These are phyloP conservation scores for Morus bassanus DNA, from an alignment of 2,797 vertebrate genomes.

Conservation along the genomic window DNA sequence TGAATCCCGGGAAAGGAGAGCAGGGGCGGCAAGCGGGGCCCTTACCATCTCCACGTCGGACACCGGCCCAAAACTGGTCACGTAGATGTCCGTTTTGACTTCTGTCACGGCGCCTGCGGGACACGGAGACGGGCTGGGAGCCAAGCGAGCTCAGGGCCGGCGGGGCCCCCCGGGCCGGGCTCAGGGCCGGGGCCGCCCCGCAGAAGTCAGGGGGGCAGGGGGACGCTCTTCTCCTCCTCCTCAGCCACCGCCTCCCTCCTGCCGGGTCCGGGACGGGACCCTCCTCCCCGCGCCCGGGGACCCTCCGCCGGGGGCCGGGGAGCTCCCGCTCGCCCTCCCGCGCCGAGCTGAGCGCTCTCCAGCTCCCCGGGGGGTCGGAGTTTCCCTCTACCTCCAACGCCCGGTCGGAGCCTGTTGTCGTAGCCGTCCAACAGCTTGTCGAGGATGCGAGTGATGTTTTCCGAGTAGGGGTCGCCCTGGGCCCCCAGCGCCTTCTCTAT, in stretches of 20 bases:
- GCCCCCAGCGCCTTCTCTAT: slow-evolving; percentile 73
- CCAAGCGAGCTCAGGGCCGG: background rate
- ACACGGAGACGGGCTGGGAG: background rate
- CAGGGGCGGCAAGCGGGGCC: background rate
- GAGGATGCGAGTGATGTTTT: slow-evolving; percentile 92
- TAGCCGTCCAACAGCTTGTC: slow-evolving; percentile 94
- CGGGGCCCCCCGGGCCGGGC: too few relatives aligned
- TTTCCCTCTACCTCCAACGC: slow-evolving; percentile 86
- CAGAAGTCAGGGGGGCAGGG: too few relatives aligned
- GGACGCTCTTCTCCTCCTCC: background rate
- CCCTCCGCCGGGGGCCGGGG: too few relatives aligned
- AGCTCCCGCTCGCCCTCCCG: background rate
- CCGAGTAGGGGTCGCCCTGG: slow-evolving; percentile 80
- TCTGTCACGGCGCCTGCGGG: slow-evolving; percentile 91
- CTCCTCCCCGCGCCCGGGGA: background rate
- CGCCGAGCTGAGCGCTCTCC: background rate
- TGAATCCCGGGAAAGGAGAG: background rate
- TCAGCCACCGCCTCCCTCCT: background rate
- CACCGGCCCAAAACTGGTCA: slow-evolving; percentile 97
- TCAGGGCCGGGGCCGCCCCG: background rate
- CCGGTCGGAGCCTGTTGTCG: slow-evolving; percentile 93
- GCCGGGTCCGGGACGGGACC: background rate
- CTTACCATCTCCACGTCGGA: slow-evolving; percentile 98
- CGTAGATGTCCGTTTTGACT: slow-evolving; percentile 98
- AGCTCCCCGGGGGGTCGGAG: background rate